These are phyloP conservation scores for Semnornis frantzii DNA, from an alignment of 2,113 vertebrate species.

Conservation along the genomic window DNA sequence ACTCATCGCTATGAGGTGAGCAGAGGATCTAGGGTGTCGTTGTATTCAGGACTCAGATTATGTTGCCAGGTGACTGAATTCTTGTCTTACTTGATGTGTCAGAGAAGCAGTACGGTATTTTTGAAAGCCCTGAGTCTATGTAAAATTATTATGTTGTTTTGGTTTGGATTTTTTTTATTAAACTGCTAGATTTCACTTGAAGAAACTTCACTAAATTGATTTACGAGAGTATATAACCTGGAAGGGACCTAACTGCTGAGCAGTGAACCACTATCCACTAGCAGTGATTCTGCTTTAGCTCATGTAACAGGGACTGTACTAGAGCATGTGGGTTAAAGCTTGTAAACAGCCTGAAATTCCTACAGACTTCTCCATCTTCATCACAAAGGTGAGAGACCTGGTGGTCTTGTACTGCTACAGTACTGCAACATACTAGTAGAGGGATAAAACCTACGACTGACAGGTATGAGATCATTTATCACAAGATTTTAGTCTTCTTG, in stretches of 20 bases:
- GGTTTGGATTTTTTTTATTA: background rate
- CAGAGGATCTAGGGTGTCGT: background rate
- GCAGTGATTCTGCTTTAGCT: background rate
- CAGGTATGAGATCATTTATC: background rate
- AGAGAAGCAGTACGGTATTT: background rate
- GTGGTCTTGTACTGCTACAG: background rate
- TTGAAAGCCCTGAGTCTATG: background rate
- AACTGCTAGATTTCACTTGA: background rate
- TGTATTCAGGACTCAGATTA: background rate
- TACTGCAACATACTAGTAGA: background rate
- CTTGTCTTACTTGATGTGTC: background rate
- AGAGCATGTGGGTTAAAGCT: background rate
- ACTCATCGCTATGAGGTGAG: background rate
- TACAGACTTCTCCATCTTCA: background rate
- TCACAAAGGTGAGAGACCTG: background rate
- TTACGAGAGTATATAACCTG: background rate
- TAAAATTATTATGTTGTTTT: background rate
- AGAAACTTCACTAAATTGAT: background rate
- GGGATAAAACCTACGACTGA: background rate
- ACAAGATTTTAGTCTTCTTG: slow-evolving; percentile 3
- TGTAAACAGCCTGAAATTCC: background rate
- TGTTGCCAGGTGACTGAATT: slow-evolving; percentile 1
- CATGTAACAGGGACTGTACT: background rate
- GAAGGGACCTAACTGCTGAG: background rate
- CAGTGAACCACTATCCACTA: background rate